Base-by-base conservation (phyloP, 2,888 invertebrate genomes). In the Patella depressa region DNA sequence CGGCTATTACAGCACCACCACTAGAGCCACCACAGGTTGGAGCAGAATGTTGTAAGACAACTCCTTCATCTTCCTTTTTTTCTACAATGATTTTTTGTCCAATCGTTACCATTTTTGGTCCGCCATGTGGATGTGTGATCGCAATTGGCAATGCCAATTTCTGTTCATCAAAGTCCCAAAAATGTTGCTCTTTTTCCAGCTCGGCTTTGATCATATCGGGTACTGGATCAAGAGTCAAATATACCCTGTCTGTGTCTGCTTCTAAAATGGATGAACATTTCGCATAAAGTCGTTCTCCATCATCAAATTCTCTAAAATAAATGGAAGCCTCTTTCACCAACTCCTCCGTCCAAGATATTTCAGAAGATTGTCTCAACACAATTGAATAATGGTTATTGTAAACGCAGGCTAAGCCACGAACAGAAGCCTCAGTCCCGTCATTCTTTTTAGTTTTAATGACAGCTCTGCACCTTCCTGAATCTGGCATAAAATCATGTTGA, bases 31-130 rank as follows among this genome's bases (percentile, higher is more conserved):
- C 19, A 65, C 65, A 65, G 7, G 65, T 65, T 24, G 19, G 19
- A 24, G 65, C 65, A 12, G 65, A 65, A 15, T 65, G 65, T 9
- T 65, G 65, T 24, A 65, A 14, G 11, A 65, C 65, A 19, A 65
- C 65, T 3, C 65, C 65, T 24, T 24, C 24, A 11, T 65, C 65
- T 24, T 65, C 65, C 65, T 65, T 65, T 3, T 65, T 24, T 65
- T 65, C 65, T 11, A 65, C 19, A 24, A 24, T 24, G 24, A 65
- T 65, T 24, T 65, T 65, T 65, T 15, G 19, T 19, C 65, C 65
- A 5, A 65, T 65, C 2, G 65, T 65, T 24, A 65, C 65, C 65
- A 65, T 65, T 65, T 65, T 65, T 65, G 65, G 65, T 24, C 65
- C 65, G 9, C 65, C 65, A 19, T 65, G 65, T 3, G 65, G 65